Evolutionary conservation across 2,797 vertebrate genomes (phyloP), one percentile per base, ranked within the genome.

Genomic region (Acanthurus leucopareius): DNA sequence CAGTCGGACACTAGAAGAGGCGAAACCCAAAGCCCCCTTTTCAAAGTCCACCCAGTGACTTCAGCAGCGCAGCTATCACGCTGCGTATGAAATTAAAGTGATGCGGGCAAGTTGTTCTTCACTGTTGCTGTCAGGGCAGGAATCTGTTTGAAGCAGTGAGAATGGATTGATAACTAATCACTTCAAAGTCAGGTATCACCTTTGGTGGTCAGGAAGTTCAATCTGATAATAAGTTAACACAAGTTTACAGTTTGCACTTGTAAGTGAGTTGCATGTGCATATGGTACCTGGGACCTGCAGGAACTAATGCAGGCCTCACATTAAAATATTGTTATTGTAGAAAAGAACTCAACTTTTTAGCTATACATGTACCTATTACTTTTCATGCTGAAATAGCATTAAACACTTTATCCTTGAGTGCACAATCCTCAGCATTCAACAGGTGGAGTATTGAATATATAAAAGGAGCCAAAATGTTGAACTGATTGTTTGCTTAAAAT

Each of bases 41-140:
- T 69, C 56, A 81, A 59, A 67, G 65, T 85, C 59, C 17, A 11
- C 42, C 38, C 69, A 5, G 47, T 52, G 69, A 77, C 84, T 84
- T 70, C 7, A 76, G 71, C 25, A 0, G 25, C 60, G 45, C 56
- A 20, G 52, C 69, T 54, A 56, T 77, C 77, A 63, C 1, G 10
- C 74, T 79, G 75, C 19, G 76, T 51, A 25, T 66, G 48, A 75
- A 73, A 86, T 82, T 65, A 69, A 83, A 82, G 48, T 65, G 76
- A 77, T 17, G 0, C 1, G 16, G 57, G 32, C 44, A 66, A 58
- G 61, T 56, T 54, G 77, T 17, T 58, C 49, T 22, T 61, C 49
- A 20, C 40, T 19, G 65, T n/a, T 6, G 20, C 60, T 45, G 54
- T 69, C 73, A 13, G 42, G 35, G 48, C 44, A 32, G 62, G 53